Evolutionary conservation across 1,140 invertebrate genomes (phyloP), one percentile per base, ranked within the genome.

Genomic region (Drosophila nikananu): DNA sequence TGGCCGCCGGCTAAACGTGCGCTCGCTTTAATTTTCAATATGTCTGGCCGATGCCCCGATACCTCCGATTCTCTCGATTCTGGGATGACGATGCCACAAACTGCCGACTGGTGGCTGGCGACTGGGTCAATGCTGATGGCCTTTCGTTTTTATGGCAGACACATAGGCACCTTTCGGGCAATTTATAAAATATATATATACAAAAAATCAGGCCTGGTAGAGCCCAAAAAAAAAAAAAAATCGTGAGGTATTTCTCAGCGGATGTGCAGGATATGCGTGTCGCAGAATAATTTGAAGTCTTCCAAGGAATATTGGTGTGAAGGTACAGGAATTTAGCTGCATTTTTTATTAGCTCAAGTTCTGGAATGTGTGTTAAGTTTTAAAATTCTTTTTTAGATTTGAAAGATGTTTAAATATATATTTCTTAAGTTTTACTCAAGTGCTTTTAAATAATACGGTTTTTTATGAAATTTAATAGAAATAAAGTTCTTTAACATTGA

Each of bases 81-180:
- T 48, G n/a, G 35, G 77, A 77, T 77, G 76, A 68, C 76, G 57
- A 30, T n/a, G 35, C 41, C 77, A 73, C 57, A 60, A 62, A 62
- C 52, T 61, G 86, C 70, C 84, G 74, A 81, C 78, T 90, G 84
- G 27, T 27, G 27, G 27, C 51, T 61, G 86, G 77, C 84, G 78
- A 84, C 78, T 89, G 86, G 86, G 86, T 89, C 86, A 89, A 86
- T 68, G 81, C 75, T 89, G 86, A 89, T 89, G 86, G 86, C 86
- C 83, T 82, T 89, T 89, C 59, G 86, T 89, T 89, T 89, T 90
- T 89, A 89, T 89, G 86, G 86, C 86, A 89, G 86, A 89, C 86
- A 90, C 81, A 80, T 90, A 89, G 86, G 86, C 86, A 89, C 86
- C 86, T 89, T 89, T 79, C 78, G 75, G 72, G 75, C 81, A 89